These are phyloP conservation scores for Pemphigus obesinymphae DNA, from an alignment of 1,140 invertebrate species.

Conservation along the genomic window DNA sequence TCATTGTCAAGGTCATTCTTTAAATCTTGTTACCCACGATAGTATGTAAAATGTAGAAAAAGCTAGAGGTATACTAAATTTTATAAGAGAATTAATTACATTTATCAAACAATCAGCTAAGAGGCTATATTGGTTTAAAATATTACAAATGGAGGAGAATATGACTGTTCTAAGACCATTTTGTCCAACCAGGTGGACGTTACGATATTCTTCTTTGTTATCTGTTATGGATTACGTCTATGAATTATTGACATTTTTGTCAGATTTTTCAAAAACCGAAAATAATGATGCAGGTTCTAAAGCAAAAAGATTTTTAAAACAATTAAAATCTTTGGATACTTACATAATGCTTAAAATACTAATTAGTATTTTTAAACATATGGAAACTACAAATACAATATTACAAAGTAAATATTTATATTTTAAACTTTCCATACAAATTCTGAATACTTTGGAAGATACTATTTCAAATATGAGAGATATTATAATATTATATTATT, in stretches of 20 bases:
- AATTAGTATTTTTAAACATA: background rate
- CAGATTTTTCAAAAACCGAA: background rate
- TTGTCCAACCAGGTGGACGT: conserved; percentile 9
- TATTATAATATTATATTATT: no score
- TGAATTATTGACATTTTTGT: background rate
- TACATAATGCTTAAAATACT: background rate
- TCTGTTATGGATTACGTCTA: background rate
- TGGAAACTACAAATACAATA: background rate
- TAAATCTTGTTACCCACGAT: conserved; percentile 31
- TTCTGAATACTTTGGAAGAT: background rate
- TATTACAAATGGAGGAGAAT: background rate
- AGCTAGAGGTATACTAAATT: conserved; percentile 28
- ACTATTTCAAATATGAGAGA: background rate
- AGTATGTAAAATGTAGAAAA: conserved; percentile 28
- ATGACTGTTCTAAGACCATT: background rate
- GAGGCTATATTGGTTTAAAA: background rate
- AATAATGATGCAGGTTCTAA: background rate
- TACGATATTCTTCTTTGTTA: background rate
- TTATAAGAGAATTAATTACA: conserved; percentile 20
- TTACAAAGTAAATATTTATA: background rate
- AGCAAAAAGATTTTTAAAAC: background rate
- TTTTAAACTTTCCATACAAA: background rate
- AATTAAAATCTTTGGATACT: background rate
- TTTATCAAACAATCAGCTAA: background rate
- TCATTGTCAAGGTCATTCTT: conserved; percentile 39